Base-by-base conservation (phyloP, 2,797 vertebrate species). In the Propithecus perrieri region DNA sequence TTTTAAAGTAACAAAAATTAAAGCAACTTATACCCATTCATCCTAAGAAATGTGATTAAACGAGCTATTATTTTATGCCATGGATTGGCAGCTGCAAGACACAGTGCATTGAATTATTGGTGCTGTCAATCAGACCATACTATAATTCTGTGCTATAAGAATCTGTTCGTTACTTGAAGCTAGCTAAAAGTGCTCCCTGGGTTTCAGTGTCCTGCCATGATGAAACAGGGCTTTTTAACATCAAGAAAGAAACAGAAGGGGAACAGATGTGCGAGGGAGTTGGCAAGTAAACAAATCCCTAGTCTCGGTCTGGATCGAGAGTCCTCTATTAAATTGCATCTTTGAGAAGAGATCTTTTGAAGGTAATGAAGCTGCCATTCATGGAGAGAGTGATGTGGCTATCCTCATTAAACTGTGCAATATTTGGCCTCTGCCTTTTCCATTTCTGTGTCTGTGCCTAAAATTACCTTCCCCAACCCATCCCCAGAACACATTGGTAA, bases 11-110 rank as follows among this genome's bases (percentile, higher is more conserved):
- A 86, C 69, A 88, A 89, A 95, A 96, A 89, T 84, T 67, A 91
- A 94, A 94, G 75, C n/a, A 96, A 87, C 24, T 72, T 86, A 96
- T 91, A 85, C 69, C 85, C 35, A 76, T 86, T 98, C 91, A 91
- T 90, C 41, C 74, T 87, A 93, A 83, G 55, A 92, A 88, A 90
- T 90, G 13, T 87, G 69, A 86, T 94, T 98, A 97, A 98, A 98
- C 98, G 97, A 91, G 89, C 93, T 98, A 91, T 98, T 98, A 87
- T 79, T 75, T 95, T 86, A 94, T 98, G 93, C 74, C 95, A 85
- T 9, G 69, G 92, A 96, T 95, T 98, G 98, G 98, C 97, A 99
- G 87, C 89, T 97, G 28, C 65, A 67, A 97, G 96, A 97, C 85
- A 96, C 93, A 72, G 97, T 98, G 81, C 86, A 84, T 97, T 71